Evolutionary conservation across 2,888 invertebrate species (phyloP), one percentile per base, ranked within the genome.

Genomic region (Diaperis boleti): DNA sequence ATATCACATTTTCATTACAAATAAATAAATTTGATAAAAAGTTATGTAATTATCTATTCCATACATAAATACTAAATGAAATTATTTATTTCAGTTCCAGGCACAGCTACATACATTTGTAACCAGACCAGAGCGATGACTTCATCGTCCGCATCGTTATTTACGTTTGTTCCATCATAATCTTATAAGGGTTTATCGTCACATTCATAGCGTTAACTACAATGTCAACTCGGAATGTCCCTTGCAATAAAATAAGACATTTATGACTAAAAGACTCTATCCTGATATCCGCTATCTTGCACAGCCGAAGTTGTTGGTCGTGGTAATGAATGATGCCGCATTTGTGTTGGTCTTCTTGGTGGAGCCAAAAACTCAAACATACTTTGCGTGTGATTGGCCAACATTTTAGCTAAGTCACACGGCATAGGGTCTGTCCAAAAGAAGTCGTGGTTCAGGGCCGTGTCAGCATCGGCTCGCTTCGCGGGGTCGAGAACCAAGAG

Each of bases 391-490:
- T 93, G 92, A 74, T 94, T 94, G 0, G 94, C 94, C 67, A 98
- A 82, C 96, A 96, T 96, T 83, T 92, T 92, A 52, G 89, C 92
- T 26, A 95, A 83, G 77, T 95, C 95, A 76, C 92, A 91, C 0
- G 98, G 97, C 92, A 96, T 92, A 0, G 99, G 98, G 79, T 97
- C 96, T 3, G 92, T 93, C 96, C 96, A 99, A 84, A 99, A 99
- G 84, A 98, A 99, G 79, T 97, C 96, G 78, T 99, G 98, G 83
- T 97, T 96, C 1, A 99, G 80, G 0, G 98, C 96, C 0, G 92
- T 91, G 78, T 98, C 97, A 0, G 96, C 91, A 78, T 97, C 95
- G 57, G 87, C 86, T 62, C 96, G 83, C 79, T 95, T 95, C 0
- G 90, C 87, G 0, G 99, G 99, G 82, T 99, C 97, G 45, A 99